Conservation (phyloP, 2,113 vertebrate species). For the Lampris incognitus region DNA sequence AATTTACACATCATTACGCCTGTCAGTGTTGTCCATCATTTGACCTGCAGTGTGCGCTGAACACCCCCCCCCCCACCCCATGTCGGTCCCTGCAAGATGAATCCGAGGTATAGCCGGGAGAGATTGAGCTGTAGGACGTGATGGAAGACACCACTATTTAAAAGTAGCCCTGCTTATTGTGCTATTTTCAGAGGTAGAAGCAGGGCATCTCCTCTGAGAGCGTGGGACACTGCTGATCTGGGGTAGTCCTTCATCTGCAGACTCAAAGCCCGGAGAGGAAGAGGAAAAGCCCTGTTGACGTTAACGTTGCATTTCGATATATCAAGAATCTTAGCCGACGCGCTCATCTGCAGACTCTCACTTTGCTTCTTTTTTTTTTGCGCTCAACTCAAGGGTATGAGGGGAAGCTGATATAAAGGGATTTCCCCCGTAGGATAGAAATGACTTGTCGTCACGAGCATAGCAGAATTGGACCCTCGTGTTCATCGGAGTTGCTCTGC, state of each 20-base stretch:
- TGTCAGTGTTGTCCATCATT: constrained; percentile 58
- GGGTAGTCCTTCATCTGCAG: constrained; percentile 33
- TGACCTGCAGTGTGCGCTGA: constrained; percentile 42
- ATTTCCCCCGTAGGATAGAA: too few relatives aligned
- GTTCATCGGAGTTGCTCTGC: too few relatives aligned
- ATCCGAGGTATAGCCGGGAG: constrained; percentile 39
- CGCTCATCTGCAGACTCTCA: constrained; percentile 34
- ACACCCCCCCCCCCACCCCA: background rate
- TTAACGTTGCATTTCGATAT: constrained; percentile 12
- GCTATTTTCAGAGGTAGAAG: constrained; percentile 79
- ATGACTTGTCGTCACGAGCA: too few relatives aligned
- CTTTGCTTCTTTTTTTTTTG: constrained; percentile 59
- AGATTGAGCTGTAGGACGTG: constrained; percentile 16
- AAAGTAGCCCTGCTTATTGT: constrained; percentile 71
- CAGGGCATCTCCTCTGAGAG: constrained; percentile 72
- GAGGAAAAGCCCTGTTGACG: constrained; percentile 43
- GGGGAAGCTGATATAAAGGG: too few relatives aligned
- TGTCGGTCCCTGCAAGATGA: constrained; percentile 27
- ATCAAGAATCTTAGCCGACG: constrained; percentile 19
- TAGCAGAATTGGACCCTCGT: too few relatives aligned
- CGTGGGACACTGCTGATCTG: constrained; percentile 60
- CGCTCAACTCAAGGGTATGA: background rate
- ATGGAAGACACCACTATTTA: constrained; percentile 58
- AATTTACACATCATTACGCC: constrained; percentile 71
- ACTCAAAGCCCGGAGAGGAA: constrained; percentile 7